Base-by-base conservation (phyloP, 2,113 vertebrate genomes). In the Prietella phreatophila region DNA sequence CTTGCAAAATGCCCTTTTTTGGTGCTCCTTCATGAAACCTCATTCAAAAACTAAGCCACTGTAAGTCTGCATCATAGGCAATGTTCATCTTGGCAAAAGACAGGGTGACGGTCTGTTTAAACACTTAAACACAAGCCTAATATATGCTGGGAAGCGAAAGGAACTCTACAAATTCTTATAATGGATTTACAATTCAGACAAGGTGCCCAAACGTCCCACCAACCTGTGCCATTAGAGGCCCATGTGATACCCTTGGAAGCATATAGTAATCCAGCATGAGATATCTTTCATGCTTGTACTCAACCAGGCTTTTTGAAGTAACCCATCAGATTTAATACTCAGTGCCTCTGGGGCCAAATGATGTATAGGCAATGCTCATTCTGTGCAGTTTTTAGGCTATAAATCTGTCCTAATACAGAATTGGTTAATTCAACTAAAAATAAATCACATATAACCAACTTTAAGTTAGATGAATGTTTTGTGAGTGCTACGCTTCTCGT, bases 41-140 rank as follows among this genome's bases (percentile, higher is more conserved):
- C 96, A 27, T 65, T 67, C 93, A 95, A 93, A 96, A 96, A 96
- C 95, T 95, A 96, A 96, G 95, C 94, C 95, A 96, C 94, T 96
- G 96, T 97, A 97, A 96, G 92, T 91, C 96, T 92, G 92, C 93
- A 97, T 98, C 96, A 95, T 93, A 96, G 94, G 95, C 96, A 96
- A 96, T 94, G 95, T 96, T 97, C 94, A 96, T 97, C 96, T 96
- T 95, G 90, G 94, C 93, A 92, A 56, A 87, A 92, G 7, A 83
- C 80, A 79, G 63, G 83, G 53, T 83, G 36, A 39, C 25, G 20
- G 87, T 84, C 88, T 90, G 89, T 85, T 90, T 87, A 67, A 91
- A 87, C 89, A 78, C 89, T 89, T 90, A 81, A 87, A 89, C 50
- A 76, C 83, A 67, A 9, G 85, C 75, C 63, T 87, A 82, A 89